Conservation (phyloP, 53 echinoderm and acorn worm genomes). For the Henricia sp. region DNA sequence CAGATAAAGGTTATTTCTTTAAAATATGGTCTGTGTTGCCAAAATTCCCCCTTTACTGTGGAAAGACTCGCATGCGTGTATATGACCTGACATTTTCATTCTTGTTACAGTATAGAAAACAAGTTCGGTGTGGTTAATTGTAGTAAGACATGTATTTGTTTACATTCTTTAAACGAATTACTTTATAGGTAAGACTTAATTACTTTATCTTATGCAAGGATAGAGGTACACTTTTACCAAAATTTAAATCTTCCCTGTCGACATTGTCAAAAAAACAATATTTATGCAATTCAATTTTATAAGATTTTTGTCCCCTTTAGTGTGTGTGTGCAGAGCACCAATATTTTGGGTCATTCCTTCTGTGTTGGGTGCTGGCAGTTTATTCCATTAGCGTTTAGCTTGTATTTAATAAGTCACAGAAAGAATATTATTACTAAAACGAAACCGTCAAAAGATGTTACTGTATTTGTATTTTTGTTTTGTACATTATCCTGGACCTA, state of each 20-base stretch:
- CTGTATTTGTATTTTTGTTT: neutral
- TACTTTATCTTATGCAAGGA: constrained; percentile 22
- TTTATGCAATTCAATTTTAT: constrained; percentile 47
- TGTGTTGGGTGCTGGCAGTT: constrained; percentile 36
- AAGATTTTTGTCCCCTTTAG: constrained; percentile 11
- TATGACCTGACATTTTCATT: no score
- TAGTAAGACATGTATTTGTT: no score
- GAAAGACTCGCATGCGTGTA: no score
- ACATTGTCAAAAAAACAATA: neutral
- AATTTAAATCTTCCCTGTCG: neutral
- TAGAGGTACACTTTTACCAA: neutral
- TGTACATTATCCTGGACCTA: neutral
- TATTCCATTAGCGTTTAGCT: constrained; percentile 25
- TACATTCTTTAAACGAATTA: neutral
- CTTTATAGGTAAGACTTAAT: neutral
- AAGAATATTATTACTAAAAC: constrained; percentile 26
- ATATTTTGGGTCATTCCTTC: constrained; percentile 41
- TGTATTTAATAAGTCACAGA: constrained; percentile 29
- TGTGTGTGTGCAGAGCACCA: constrained; percentile 61
- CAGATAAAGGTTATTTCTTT: no score
- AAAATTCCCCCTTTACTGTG: no score
- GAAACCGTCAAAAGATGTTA: constrained; percentile 3
- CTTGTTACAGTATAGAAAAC: no score
- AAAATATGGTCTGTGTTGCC: no score
- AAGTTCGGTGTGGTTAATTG: no score